Percentiles rank a stretch among this genome's conserved stretches.
Conservation (phyloP, 2,113 vertebrate species). For the Hemiscyllium ocellatum region DNA sequence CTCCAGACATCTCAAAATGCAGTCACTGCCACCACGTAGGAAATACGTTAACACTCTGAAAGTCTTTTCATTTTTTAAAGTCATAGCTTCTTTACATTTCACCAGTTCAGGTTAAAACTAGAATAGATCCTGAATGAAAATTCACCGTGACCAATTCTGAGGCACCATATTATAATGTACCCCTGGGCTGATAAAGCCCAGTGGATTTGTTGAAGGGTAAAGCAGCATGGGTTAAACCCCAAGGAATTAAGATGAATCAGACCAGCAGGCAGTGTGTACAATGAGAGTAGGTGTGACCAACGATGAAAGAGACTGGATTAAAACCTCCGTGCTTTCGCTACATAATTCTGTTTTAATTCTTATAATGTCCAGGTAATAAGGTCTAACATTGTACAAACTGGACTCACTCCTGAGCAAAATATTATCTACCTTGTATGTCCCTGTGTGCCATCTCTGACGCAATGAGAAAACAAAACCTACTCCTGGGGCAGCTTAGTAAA, state of each 20-base stretch:
- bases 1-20: too few species aligned
- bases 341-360: not conserved
- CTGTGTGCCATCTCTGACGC: not conserved
- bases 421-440: not conserved
- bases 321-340: not conserved
- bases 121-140: not conserved
- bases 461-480: not conserved
- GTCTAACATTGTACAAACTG: not conserved
- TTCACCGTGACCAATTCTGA: not conserved
- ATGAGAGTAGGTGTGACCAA: not conserved
- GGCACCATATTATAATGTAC: not conserved
- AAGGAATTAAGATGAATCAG: not conserved
- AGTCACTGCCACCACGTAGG: not conserved
- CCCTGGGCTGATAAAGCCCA: not conserved
- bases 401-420: not conserved
- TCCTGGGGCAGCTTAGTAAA: not conserved
- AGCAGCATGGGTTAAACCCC: not conserved
- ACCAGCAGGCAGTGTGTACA: not conserved
- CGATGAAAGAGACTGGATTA: not conserved
- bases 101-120: not conserved
- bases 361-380: not conserved
- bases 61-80: not conserved
- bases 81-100: not conserved
- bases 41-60: not conserved
- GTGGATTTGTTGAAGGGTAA: not conserved